Base-by-base conservation (phyloP, 2,797 vertebrate species). In the Bovichtus variegatus region DNA sequence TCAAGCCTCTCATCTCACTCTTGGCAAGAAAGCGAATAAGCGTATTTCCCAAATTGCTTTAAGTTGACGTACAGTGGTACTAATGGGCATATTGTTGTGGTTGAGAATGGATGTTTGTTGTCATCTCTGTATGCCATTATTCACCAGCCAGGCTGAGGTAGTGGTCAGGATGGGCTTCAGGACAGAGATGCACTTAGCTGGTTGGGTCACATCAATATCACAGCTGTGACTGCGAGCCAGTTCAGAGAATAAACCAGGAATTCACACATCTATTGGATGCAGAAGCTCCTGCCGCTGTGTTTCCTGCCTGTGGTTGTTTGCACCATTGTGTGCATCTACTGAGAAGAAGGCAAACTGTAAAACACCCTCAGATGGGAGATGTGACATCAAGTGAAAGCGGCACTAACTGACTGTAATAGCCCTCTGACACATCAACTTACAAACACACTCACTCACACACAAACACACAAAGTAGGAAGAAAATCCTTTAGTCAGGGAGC, bases 371-470 rank as follows among this genome's bases (percentile, higher is more conserved):
- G 88, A 87, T 53, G 67, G 60, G 62, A 81, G 64, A 82, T 81
- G 86, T 87, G 87, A 82, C 86, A 87, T 84, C 73, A 84, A 87
- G 78, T 81, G 71, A 87, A 67, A 90, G 54, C 13, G 49, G 60
- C 78, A 89, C 88, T 87, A 91, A 89, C 75, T 34, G 67, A 69
- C 76, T 71, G n/a, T 89, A 86, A 86, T 80, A 75, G 80, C 71
- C 65, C 66, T 80, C 80, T 89, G 83, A 87, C 90, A 87, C 80
- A 77, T 86, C 76, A 51, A 74, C 82, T 82, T 73, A 75, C 23
- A 73, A 79, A 82, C 66, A 72, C 0, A 11, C 50, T 77, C 81
- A 9, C 46, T 71, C 76, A 72, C 47, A 36, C 71, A 71, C 66
- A 78, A 61, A 66, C 65, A 71, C 23, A 29, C 31, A 34, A 71